Evolutionary conservation across 1,140 invertebrate species (phyloP), one percentile per base, ranked within the genome.

Genomic region (Cheumatopsyche charites): DNA sequence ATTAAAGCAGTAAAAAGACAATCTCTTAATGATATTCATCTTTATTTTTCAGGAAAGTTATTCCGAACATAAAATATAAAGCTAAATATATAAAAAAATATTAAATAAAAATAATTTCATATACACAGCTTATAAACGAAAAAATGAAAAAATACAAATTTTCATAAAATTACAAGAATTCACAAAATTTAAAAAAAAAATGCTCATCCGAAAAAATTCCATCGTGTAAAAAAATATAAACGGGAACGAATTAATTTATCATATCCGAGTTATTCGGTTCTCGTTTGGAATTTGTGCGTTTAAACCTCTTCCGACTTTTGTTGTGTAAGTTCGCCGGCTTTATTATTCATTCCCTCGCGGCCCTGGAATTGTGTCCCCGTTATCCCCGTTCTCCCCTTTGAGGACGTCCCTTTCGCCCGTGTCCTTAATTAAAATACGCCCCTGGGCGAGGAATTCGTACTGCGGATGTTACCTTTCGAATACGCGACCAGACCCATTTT

Each of bases 361-460:
- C 55, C 13, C 23, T 58, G 7, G 11, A 49, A 65, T 71, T 71
- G 19, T 47, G 42, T 47, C 65, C 70, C 73, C 19, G 17, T 63
- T 52, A 25, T 52, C 43, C 25, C n/a, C n/a, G n/a, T n/a, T n/a
- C n/a, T n/a, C n/a, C n/a, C n/a, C n/a, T n/a, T n/a, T n/a, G n/a
- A n/a, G n/a, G n/a, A n/a, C 47, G 42, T 70, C 67, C 68, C 52
- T 42, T 47, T 47, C 55, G 21, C 41, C 71, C 61, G 58, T 58
- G 36, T 70, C 65, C 73, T 75, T 75, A 75, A 75, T 75, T 75
- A 75, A 75, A 75, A 62, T 75, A 67, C 49, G 62, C 70, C 73
- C 67, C 67, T 25, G n/a, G 68, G 73, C 66, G 67, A 52, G 70
- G 62, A 72, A 75, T 75, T 75, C 69, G 67, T 75, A 72, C 62